phyloP scores from a whole-genome alignment of 2,888 invertebrate species.

The Lasioglossum figueresi region DNA sequence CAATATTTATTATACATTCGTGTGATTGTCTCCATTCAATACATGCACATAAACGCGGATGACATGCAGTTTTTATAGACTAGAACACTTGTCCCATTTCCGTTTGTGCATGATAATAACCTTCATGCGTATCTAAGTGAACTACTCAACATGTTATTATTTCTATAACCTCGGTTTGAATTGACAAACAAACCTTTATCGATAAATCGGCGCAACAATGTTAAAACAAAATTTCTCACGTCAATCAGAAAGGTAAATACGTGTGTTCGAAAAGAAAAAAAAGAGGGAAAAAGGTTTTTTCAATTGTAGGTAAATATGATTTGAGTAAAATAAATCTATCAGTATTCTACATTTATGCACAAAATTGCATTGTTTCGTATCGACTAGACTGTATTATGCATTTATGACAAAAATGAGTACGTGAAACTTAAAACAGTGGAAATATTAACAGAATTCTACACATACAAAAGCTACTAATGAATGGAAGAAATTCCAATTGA shows the following conservation, averaged over 20 bases:
- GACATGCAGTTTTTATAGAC: constrained; percentile 8
- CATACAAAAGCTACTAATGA: too few species aligned
- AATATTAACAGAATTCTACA: neutral
- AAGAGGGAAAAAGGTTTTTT: neutral
- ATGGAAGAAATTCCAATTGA: neutral
- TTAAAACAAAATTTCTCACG: neutral
- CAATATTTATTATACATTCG: neutral
- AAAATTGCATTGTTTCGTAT: neutral
- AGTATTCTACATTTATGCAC: too few species aligned
- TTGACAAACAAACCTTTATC: neutral
- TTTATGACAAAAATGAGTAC: neutral
- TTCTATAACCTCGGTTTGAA: neutral
- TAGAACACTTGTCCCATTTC: constrained; percentile 15
- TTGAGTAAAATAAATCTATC: too few species aligned
- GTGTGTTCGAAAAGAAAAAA: neutral
- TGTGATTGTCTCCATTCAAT: neutral
- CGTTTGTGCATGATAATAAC: neutral
- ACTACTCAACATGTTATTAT: neutral
- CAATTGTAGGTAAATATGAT: too few species aligned
- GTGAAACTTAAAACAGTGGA: too few species aligned
- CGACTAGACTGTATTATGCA: neutral
- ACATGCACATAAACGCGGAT: neutral
- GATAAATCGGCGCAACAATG: neutral
- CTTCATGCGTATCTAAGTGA: constrained; percentile 20
- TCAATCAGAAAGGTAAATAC: neutral